Percentiles rank a stretch among this genome's conserved stretches.
Conservation (phyloP, 2,797 vertebrate genomes). For the Huso huso region DNA sequence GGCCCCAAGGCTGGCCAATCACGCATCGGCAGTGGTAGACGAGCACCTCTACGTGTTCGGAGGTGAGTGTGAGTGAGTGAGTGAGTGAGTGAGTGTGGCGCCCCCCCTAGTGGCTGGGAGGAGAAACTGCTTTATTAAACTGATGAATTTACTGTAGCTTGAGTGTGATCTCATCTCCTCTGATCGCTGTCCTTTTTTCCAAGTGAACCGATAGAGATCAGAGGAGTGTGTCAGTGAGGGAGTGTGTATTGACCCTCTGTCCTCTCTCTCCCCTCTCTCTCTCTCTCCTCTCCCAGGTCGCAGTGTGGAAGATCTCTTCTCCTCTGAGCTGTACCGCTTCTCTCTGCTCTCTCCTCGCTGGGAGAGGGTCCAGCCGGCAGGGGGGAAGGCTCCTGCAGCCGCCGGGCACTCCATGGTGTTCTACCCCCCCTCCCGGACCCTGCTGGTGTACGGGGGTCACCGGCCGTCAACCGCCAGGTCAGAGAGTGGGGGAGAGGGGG, state of each 20-base stretch:
- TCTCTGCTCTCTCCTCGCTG: conserved; percentile 64
- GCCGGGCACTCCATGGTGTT: conserved; percentile 90
- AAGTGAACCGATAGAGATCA: no score
- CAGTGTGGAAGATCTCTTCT: conserved; percentile 82
- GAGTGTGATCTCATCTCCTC: no score
- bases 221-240: no score
- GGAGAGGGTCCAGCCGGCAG: conserved; percentile 70
- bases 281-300: conserved; percentile 51
- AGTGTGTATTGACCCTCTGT: no score
- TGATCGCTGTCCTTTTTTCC: no score
- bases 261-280: background rate
- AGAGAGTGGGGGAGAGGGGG: background rate
- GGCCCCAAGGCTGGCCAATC: conserved; percentile 78
- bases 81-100: background rate
- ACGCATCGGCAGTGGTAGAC: conserved; percentile 75
- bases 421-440: conserved; percentile 68
- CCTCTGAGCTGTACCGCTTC: conserved; percentile 74
- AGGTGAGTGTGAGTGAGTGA: conserved; percentile 42
- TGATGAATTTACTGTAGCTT: background rate
- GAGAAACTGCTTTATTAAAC: background rate
- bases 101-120: background rate
- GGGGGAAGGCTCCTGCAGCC: conserved; percentile 76
- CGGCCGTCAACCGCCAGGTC: conserved; percentile 85
- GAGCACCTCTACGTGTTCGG: conserved; percentile 80
- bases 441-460: conserved; percentile 83